Evolutionary conservation across 1,140 invertebrate species (phyloP), one percentile per base, ranked within the genome.

Genomic region (Tetramorium alpestre): DNA sequence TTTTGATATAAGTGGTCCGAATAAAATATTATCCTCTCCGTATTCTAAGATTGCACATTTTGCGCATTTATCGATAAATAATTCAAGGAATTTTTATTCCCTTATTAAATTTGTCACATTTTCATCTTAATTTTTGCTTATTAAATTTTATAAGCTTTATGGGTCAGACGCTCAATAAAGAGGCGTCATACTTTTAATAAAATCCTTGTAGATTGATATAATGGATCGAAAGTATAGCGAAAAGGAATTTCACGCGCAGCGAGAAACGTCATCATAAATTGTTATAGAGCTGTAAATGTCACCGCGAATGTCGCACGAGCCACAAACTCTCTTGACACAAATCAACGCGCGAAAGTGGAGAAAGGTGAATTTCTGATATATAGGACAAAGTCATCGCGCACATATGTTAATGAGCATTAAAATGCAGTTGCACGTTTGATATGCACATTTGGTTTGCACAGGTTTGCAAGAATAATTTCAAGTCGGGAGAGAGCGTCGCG

Each of bases 261-360:
- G 62, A 33, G 54, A 73, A 25, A 47, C 11, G 22, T 75, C 8
- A 47, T 82, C 65, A 58, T 82, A 49, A 73, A 84, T 10, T 75
- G 73, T 84, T 10, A 47, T 41, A 18, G 41, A 75, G 28, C 11
- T 75, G 41, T 62, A 75, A 73, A 84, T 84, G 54, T 62, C 41
- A 75, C 25, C 6, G 10, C 22, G 10, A 38, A 73, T 73, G 28
- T 64, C 41, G 41, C 44, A 28, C 41, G 22, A 65, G 47, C 22
- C 65, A 22, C 49, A 44, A 41, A 41, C 33, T 82, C 62, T 58
- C 85, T 51, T 72, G 85, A 86, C 85, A 86, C 54, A 70, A 62
- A 86, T 86, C 65, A 73, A 88, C 67, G 38, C 56, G 87, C 67
- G 87, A 89, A 89, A 89, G 84, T 89, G 76, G 62, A 85, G 82